Base-by-base conservation (phyloP, 2,888 invertebrate genomes). In the Diarsia brunnea region DNA sequence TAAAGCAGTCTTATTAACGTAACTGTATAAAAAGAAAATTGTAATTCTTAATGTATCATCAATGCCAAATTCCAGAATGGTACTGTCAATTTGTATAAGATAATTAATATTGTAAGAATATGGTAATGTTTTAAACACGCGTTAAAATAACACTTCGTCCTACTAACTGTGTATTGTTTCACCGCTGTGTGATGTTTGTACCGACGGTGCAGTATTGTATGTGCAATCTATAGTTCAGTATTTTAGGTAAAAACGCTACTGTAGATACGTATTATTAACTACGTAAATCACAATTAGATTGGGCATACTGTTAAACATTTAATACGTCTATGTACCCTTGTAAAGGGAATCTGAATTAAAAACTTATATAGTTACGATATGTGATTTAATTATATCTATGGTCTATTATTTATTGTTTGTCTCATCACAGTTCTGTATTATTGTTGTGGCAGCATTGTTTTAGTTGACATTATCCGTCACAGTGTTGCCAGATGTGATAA, bases 141-240 rank as follows among this genome's bases (percentile, higher is more conserved):
- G 74, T 84, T 74, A 76, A 69, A 70, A 51, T 51, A 69, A 81
- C 27, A 81, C 73, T 76, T 81, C 69, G 73, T 81, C 75, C 78
- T 78, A 73, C 67, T 73, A 69, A 75, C 67, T 73, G 38, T 61
- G 43, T 66, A 72, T 68, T 61, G 27, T 69, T 43, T 74, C 47
- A 71, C 58, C 11, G 8, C 75, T 82, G 69, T 81, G 70, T 69
- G 71, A 75, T 81, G 72, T 79, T 60, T 71, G 73, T 73, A 73
- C 51, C 73, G 53, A 72, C 47, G 72, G 76, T 65, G 69, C 80
- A 86, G 81, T 87, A 82, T 84, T 87, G 51, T 74, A 74, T 80
- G 79, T 87, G 77, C 83, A 81, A 85, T 76, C 51, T 8, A 71
- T 80, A 82, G 69, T 82, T 82, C 84, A 84, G 85, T 87, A 85